Base-by-base conservation (phyloP, 2,113 vertebrate genomes). In the Nyctereutes procyonoides region DNA sequence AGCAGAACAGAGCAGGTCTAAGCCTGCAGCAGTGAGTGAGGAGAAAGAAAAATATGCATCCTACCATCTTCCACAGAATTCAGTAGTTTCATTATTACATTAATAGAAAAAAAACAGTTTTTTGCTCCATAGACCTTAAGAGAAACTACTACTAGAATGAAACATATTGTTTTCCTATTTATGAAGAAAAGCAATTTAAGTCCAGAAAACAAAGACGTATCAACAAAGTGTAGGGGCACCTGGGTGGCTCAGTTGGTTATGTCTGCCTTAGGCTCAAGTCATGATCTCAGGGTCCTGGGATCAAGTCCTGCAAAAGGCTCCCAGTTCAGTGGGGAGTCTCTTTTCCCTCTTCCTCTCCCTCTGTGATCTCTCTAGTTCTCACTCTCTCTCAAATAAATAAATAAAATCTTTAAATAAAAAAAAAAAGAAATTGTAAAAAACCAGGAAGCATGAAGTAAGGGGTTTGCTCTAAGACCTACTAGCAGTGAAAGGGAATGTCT, bases 61-160 rank as follows among this genome's bases (percentile, higher is more conserved):
- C 62, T 30, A 83, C 35, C 74, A 24, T 26, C n/a, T 90, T 80
- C 32, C 81, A 28, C 2, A 73, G 80, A 65, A 94, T 81, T 63
- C 87, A 96, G 69, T 13, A 86, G 51, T 74, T 73, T 73, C 35
- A 81, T 81, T n/a, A 69, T 55, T 93, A 60, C 15, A 84, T 84
- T 85, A 77, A n/a, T 22, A 79, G 51, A 30, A 38, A 35, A 85
- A 35, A 85, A 73, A 82, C 53, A 22, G 14, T 55, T 28, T 65
- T 56, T 73, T 56, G 35, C 63, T 28, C 53, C 69, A 12, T 67
- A 71, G 19, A 69, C 60, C 58, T 84, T 62, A 53, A 62, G 89
- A 53, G 38, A 58, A 93, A 93, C 24, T 3, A 58, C 28, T 84
- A n/a, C 63, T 6, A 84, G 51, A 96, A 96, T n/a, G 10, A 71